Evolutionary conservation across 2,797 vertebrate species (phyloP).

Genomic region (Sternotherus odoratus): DNA sequence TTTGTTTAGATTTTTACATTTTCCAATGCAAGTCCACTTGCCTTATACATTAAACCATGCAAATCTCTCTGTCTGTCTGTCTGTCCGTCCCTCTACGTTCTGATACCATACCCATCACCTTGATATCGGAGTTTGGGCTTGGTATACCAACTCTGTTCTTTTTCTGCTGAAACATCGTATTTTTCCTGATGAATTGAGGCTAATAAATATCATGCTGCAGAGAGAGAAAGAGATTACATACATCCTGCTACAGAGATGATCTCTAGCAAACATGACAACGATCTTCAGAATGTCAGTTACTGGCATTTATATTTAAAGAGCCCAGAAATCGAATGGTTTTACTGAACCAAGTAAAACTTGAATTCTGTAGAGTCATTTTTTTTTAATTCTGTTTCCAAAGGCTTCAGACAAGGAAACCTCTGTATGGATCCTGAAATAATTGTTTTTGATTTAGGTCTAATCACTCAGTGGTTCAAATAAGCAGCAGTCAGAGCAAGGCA

Average conservation of each 20-base stretch:
- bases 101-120: accelerated
- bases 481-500: constrained; percentile 56
- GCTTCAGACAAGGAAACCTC: background rate
- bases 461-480: constrained; percentile 22
- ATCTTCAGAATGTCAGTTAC: background rate
- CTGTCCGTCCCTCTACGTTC: accelerated
- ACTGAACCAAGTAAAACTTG: background rate
- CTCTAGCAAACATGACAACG: background rate
- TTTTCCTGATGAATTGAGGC: background rate
- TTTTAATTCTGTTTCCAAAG: background rate
- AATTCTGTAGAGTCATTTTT: background rate
- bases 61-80: background rate
- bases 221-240: no score
- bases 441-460: constrained; percentile 35
- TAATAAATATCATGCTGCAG: accelerated
- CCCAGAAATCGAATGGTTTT: background rate
- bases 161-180: background rate
- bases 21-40: background rate
- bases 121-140: background rate
- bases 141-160: background rate
- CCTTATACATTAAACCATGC: background rate
- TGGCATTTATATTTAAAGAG: background rate
- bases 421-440: background rate
- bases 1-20: background rate
- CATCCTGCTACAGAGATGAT: background rate